Evolutionary conservation across 2,113 vertebrate species (phyloP).

Genomic region (Trogon surrucura): DNA sequence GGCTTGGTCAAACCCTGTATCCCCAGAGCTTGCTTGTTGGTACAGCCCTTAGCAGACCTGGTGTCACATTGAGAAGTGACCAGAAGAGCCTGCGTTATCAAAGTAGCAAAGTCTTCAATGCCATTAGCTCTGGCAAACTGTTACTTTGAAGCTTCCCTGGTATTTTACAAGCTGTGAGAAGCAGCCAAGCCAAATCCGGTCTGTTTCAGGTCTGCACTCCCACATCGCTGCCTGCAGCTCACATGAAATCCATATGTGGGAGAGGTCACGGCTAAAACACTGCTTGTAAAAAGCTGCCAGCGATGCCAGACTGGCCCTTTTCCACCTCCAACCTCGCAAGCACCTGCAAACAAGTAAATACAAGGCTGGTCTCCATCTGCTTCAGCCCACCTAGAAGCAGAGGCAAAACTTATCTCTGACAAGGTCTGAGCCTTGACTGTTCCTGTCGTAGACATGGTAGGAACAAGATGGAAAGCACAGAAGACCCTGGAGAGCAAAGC

Average conservation of each 20-base stretch:
- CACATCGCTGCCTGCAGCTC: neutral
- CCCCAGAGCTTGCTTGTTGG: fast-evolving
- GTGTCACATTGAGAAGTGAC: neutral
- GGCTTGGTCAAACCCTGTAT: neutral
- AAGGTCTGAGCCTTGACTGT: neutral
- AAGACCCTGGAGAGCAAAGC: neutral
- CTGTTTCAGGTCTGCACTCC: neutral
- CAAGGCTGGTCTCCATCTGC: neutral
- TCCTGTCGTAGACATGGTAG: neutral
- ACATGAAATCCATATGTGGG: neutral
- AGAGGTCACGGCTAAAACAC: neutral
- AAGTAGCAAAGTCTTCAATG: neutral
- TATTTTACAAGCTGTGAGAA: slow-evolving; percentile 11
- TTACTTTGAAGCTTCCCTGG: neutral
- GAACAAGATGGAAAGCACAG: neutral
- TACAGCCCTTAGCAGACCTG: neutral
- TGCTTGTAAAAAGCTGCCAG: neutral
- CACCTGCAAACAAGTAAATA: neutral
- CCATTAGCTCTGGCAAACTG: neutral
- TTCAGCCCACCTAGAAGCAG: neutral
- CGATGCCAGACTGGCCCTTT: neutral
- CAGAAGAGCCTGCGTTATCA: neutral
- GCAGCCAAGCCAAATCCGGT: neutral
- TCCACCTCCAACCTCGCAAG: neutral
- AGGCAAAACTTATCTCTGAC: neutral